Conservation (phyloP, 2,797 vertebrate species). For the Centroberyx gerrardi region DNA sequence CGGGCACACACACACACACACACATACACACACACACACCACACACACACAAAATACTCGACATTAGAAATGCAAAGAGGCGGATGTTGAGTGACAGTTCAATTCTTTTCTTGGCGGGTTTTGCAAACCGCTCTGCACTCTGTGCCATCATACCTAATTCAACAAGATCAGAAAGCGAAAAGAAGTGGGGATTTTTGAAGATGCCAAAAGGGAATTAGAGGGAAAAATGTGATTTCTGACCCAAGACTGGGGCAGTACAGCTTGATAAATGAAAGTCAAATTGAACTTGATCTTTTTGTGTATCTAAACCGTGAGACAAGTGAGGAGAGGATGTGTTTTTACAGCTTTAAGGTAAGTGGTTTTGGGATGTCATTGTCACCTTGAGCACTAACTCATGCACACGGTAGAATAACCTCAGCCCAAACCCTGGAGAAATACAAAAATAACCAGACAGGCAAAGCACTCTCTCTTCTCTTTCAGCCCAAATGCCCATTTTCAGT, state of each 20-base stretch:
- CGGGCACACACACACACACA: constrained; percentile 4
- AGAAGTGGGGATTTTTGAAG: constrained; percentile 40
- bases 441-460: constrained; percentile 30
- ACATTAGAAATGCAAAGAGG: constrained; percentile 35
- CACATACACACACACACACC: neutral
- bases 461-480: constrained; percentile 19
- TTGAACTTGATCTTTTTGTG: constrained; percentile 63
- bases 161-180: constrained; percentile 49
- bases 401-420: constrained; percentile 25
- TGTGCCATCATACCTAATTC: constrained; percentile 69
- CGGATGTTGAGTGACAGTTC: constrained; percentile 69
- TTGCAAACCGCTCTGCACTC: constrained; percentile 47
- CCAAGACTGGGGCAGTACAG: constrained; percentile 43
- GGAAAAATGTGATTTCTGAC: constrained; percentile 66
- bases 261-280: constrained; percentile 71
- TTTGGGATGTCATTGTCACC: constrained; percentile 55
- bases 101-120: constrained; percentile 59
- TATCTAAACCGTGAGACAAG: constrained; percentile 32
- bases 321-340: constrained; percentile 43
- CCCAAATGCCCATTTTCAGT: constrained; percentile 21
- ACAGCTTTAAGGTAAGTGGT: constrained; percentile 48
- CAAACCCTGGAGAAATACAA: constrained; percentile 33
- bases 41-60: neutral
- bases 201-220: constrained; percentile 57
- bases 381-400: constrained; percentile 36